Base-by-base conservation (phyloP, 2,113 vertebrate species). In the Leptocoma aspasia region DNA sequence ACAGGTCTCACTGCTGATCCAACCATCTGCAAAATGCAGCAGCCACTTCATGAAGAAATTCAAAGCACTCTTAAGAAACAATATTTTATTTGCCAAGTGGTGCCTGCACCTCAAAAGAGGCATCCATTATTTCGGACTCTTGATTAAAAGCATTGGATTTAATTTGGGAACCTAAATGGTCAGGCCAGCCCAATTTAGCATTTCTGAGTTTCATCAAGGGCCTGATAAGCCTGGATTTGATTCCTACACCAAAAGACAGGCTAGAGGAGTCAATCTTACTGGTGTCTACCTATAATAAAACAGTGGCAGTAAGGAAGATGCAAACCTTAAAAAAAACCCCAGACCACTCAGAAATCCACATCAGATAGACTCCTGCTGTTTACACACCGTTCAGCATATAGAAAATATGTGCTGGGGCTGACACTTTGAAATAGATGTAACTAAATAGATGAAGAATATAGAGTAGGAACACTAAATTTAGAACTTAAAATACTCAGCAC, bases 1-100 rank as follows among this genome's bases (percentile, higher is more conserved):
- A 80, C 12, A 54, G 65, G 50, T 87, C 77, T 78, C 68, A 41
- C 52, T 79, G 78, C 78, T 91, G 83, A 91, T 64, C 73, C 90
- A 91, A 64, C 68, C 89, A 89, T 61, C 76, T 88, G 86, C 82
- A 95, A 93, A 95, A 90, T 14, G 50, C 59, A 86, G 86, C 54
- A 89, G 73, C 15, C 52, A 61, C 47, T 45, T 80, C 77, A 80
- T 49, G 26, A 88, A 96, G 63, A 80, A 89, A 92, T 59, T 44
- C 68, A 71, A 17, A 85, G 54, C 37, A 73, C 19, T 53, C 47
- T 61, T 30, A 64, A 30, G 63, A 94, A 94, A 17, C 3, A 19
- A 21, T 20, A 78, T 68, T 82, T 63, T 18, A 56, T 64, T 69
- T 84, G 21, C 53, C 42, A 79, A 83, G 27, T 20, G 24, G 19